Conservation (phyloP, 2,888 invertebrate genomes). For the Macrosiphum euphorbiae region DNA sequence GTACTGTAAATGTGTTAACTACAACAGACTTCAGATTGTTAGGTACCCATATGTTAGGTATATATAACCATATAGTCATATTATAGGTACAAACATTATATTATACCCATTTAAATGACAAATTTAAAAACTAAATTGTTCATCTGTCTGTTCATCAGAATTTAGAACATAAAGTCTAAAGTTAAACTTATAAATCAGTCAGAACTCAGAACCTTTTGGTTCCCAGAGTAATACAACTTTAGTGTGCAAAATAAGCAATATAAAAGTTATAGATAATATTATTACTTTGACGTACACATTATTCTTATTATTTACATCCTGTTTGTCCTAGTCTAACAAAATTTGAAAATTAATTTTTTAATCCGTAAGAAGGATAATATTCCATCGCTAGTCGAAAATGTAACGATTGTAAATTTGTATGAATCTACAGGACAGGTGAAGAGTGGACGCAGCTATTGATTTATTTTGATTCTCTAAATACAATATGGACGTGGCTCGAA, state of each 20-base stretch:
- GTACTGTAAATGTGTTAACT: background rate
- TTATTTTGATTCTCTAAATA: constrained; percentile 25
- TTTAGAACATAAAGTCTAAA: background rate
- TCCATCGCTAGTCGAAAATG: background rate
- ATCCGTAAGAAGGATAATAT: background rate
- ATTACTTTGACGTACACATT: background rate
- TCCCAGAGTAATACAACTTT: background rate
- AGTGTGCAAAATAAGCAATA: background rate
- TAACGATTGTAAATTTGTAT: background rate
- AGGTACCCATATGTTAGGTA: too few relatives aligned
- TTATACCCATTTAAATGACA: background rate
- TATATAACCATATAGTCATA: too few relatives aligned
- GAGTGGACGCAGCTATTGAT: background rate
- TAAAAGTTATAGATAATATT: background rate
- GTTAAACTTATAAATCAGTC: background rate
- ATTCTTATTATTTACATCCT: background rate
- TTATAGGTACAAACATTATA: background rate
- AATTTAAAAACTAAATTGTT: background rate
- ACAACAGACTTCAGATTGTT: background rate
- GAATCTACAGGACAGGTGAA: background rate
- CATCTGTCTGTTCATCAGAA: background rate
- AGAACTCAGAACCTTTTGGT: background rate
- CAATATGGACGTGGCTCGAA: background rate
- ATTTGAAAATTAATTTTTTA: background rate
- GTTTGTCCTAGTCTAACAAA: background rate